These are phyloP conservation scores for Gerris buenoi DNA, from an alignment of 1,140 invertebrate genomes.

Conservation along the genomic window DNA sequence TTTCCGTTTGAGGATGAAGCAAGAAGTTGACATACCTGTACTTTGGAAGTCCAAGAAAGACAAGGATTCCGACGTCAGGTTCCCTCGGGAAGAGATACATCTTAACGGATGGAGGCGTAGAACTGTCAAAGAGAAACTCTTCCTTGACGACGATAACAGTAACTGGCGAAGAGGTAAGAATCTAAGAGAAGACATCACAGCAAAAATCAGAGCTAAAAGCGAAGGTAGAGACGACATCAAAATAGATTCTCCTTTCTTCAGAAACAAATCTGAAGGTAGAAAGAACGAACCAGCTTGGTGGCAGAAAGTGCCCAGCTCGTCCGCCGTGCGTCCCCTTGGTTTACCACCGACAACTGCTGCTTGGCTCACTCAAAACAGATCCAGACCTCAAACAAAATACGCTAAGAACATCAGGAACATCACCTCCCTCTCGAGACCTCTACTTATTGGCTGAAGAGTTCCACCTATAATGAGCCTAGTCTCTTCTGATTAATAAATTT, in stretches of 20 bases:
- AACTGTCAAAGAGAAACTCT: constrained; percentile 2
- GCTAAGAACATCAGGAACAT: constrained; percentile 6
- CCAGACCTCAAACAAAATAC: background rate
- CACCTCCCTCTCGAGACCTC: constrained; percentile 16
- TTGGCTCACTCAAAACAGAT: background rate
- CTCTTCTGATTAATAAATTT: no score
- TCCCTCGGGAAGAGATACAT: background rate
- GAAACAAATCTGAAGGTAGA: constrained; percentile 1
- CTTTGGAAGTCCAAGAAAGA: background rate
- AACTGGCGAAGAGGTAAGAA: background rate
- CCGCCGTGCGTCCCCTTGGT: constrained; percentile 5
- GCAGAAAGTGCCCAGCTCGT: constrained; percentile 1
- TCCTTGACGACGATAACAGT: constrained; percentile 7
- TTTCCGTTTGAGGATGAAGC: background rate
- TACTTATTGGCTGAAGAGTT: constrained; percentile 13
- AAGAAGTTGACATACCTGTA: background rate
- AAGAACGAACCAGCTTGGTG: background rate
- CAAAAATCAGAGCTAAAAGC: constrained; percentile 2
- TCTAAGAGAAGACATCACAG: background rate
- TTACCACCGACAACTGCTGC: constrained; percentile 8
- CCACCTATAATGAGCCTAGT: no score
- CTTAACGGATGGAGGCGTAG: background rate
- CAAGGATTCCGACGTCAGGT: background rate
- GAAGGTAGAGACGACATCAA: background rate
- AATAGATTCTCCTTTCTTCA: background rate